A percentile compares a stretch with the other conserved stretches of the same genome.
These are phyloP conservation scores for Halictus rubicundus DNA, from an alignment of 1,140 invertebrate species.

Conservation along the genomic window DNA sequence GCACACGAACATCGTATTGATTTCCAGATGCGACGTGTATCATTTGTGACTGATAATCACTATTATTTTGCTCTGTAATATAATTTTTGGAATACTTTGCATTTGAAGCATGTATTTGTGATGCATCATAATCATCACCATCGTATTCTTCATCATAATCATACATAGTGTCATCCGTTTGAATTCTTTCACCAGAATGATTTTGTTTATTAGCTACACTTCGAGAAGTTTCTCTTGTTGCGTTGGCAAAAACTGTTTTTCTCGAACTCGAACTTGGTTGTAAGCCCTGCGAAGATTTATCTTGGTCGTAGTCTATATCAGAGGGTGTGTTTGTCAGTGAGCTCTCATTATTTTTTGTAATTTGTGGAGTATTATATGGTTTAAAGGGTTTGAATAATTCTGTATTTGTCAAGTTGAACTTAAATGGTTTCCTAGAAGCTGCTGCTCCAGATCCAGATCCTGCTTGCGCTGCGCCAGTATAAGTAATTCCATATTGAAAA, in stretches of 20 bases:
- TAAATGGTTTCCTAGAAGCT: conserved; percentile 75
- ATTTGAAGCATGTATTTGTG: conserved; percentile 4
- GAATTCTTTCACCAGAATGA: conserved; percentile 25
- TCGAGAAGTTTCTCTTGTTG: conserved; percentile 15
- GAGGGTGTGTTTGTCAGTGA: conserved; percentile 1
- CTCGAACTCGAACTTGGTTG: conserved; percentile 67
- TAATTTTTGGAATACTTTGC: conserved; percentile 23
- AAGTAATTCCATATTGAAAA: conserved; percentile 89
- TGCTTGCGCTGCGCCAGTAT: conserved; percentile 90
- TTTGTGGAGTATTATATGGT: conserved; percentile 71
- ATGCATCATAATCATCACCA: conserved; percentile 66
- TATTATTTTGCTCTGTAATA: conserved; percentile 27
- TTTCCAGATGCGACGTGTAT: conserved; percentile 61
- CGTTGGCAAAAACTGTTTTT: conserved; percentile 56
- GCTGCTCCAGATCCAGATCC: conserved; percentile 84
- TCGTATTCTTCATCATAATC: conserved; percentile 76
- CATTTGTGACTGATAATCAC: conserved; percentile 66
- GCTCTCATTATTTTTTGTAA: conserved; percentile 77
- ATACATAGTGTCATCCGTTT: conserved; percentile 54
- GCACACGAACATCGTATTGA: conserved; percentile 71
- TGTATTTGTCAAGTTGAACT: conserved; percentile 68
- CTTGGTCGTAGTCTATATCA: conserved; percentile 74
- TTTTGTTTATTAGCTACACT: conserved; percentile 9
- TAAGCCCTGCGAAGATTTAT: conserved; percentile 81
- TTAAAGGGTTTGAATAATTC: conserved; percentile 71